Evolutionary conservation across 2,797 vertebrate species (phyloP).

Genomic region (Rhincodon typus): DNA sequence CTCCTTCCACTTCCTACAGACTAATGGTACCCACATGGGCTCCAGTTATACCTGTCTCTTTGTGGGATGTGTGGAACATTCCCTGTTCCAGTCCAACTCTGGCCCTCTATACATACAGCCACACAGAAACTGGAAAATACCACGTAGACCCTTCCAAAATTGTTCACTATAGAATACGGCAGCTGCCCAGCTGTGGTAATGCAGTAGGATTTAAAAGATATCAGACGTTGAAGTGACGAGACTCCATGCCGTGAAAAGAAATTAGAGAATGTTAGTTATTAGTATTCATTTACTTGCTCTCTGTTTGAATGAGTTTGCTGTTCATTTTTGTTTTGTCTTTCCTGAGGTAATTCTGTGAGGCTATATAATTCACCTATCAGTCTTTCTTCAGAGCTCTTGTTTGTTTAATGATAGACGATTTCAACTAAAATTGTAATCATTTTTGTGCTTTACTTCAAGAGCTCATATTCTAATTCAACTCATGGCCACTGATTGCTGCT

Average conservation of each 20-base stretch:
- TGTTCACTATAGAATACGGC: too few relatives aligned
- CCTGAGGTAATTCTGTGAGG: not conserved
- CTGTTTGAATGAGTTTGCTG: not conserved
- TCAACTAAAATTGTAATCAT: not conserved
- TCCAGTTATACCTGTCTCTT: too few relatives aligned
- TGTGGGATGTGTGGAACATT: too few relatives aligned
- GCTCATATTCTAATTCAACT: not conserved
- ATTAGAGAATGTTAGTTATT: not conserved
- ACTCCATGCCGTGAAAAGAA: not conserved
- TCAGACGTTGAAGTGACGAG: not conserved
- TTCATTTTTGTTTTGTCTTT: not conserved
- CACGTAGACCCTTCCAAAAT: too few relatives aligned
- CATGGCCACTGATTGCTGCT: not conserved
- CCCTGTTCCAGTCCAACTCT: too few relatives aligned
- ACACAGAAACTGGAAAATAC: too few relatives aligned
- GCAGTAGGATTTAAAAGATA: too few relatives aligned
- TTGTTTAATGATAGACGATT: not conserved
- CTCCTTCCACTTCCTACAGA: too few relatives aligned
- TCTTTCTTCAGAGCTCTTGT: not conserved
- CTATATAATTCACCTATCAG: not conserved
- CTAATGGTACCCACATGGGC: too few relatives aligned
- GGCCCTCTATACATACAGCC: too few relatives aligned
- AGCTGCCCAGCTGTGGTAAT: too few relatives aligned
- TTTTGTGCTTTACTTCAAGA: not conserved
- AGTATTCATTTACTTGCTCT: not conserved